Conservation (phyloP, 1,140 invertebrate species). For the Cotesia typhae region DNA sequence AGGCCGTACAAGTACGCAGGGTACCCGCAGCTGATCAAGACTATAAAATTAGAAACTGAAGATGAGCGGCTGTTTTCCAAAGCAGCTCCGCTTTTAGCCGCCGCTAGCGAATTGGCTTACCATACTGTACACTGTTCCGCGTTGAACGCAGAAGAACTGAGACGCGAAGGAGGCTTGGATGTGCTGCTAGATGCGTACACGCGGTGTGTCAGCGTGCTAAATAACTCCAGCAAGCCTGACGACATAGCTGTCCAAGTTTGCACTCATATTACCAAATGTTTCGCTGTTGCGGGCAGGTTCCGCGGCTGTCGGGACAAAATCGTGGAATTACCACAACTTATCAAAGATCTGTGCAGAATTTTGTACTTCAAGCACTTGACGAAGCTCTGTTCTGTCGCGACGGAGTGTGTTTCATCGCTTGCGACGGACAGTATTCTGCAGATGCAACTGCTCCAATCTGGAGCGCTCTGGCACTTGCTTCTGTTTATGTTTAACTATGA, state of each 20-base stretch:
- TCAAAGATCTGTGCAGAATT: constrained; percentile 89
- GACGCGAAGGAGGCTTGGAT: constrained; percentile 92
- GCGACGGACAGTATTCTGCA: constrained; percentile 84
- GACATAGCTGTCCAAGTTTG: constrained; percentile 94
- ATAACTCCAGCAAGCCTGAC: constrained; percentile 76
- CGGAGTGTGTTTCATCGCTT: constrained; percentile 86
- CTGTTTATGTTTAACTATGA: constrained; percentile 95
- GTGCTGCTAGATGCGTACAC: constrained; percentile 87
- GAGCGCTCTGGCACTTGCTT: constrained; percentile 92
- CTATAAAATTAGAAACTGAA: constrained; percentile 91
- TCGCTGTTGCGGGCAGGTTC: constrained; percentile 94
- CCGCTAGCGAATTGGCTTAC: constrained; percentile 94
- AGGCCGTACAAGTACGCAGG: constrained; percentile 99
- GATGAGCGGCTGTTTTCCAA: constrained; percentile 95
- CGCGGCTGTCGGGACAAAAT: constrained; percentile 87
- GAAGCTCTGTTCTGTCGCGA: constrained; percentile 81
- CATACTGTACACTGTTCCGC: constrained; percentile 97
- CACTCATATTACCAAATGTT: constrained; percentile 89
- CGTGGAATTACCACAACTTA: constrained; percentile 85
- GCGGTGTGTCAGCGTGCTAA: constrained; percentile 90
- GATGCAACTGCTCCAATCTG: constrained; percentile 88
- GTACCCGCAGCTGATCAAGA: constrained; percentile 97
- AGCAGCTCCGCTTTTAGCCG: constrained; percentile 83
- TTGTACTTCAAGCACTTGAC: constrained; percentile 89
- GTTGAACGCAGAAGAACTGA: constrained; percentile 96